Conservation (phyloP, 1,140 invertebrate species). For the Brachionus rotundiformis region DNA sequence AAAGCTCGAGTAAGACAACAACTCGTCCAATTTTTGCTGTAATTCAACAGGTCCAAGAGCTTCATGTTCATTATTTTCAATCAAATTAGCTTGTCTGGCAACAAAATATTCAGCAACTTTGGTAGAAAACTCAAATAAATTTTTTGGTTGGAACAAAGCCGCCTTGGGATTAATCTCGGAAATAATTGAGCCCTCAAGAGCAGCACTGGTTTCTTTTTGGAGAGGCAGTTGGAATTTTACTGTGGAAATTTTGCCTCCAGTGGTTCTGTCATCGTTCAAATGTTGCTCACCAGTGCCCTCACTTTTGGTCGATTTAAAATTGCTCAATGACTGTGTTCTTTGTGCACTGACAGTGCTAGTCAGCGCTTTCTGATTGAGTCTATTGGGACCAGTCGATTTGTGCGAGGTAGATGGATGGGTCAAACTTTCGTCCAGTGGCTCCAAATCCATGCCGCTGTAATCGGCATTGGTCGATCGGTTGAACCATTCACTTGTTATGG, state of each 20-base stretch:
- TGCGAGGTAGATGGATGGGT: not conserved
- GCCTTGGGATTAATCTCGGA: slow-evolving; percentile 33
- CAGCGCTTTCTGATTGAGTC: slow-evolving; percentile 32
- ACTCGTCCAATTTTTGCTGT: slow-evolving; percentile 36
- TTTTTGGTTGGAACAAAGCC: not conserved
- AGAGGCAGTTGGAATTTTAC: slow-evolving; percentile 22
- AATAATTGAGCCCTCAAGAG: slow-evolving; percentile 8
- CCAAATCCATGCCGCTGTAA: slow-evolving; percentile 41
- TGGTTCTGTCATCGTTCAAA: not conserved
- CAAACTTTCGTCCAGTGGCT: slow-evolving; percentile 47
- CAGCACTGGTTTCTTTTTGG: slow-evolving; percentile 20
- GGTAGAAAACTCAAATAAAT: slow-evolving; percentile 22
- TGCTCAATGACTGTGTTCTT: slow-evolving; percentile 40
- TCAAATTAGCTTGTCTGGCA: slow-evolving; percentile 24
- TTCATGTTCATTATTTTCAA: slow-evolving; percentile 47
- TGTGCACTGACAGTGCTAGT: slow-evolving; percentile 50
- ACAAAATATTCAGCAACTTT: slow-evolving; percentile 50
- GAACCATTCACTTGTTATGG: slow-evolving; percentile 47
- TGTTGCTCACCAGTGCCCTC: not conserved
- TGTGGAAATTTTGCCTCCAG: not conserved
- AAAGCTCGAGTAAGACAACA: slow-evolving; percentile 46
- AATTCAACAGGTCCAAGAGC: slow-evolving; percentile 30
- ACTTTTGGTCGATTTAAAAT: slow-evolving; percentile 20
- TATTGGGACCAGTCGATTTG: not conserved
- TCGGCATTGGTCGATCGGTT: slow-evolving; percentile 37